phyloP scores from a whole-genome alignment of 2,797 vertebrate species.

The Phoxinus dragarum region DNA sequence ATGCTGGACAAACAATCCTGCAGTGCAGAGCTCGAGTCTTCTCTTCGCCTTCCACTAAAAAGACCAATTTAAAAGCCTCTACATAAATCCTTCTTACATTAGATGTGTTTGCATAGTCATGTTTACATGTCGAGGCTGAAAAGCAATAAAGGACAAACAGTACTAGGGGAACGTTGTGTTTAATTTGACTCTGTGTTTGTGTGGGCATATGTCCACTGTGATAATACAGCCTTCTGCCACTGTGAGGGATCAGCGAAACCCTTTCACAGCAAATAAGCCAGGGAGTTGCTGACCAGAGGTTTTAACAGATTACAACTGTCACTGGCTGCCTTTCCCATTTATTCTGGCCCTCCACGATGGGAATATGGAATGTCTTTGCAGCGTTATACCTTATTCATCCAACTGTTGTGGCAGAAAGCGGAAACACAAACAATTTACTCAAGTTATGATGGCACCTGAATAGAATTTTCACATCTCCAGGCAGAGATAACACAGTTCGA shows the following conservation, averaged over 20 bases:
- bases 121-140: not conserved
- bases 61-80: not conserved
- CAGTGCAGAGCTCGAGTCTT: not conserved
- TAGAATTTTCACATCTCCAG: slow-evolving; percentile 20
- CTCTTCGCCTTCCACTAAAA: not conserved
- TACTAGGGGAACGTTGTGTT: not conserved
- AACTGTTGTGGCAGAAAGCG: not conserved
- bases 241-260: slow-evolving; percentile 46
- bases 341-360: slow-evolving; percentile 41
- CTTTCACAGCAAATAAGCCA: slow-evolving; percentile 52
- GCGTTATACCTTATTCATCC: not conserved
- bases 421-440: slow-evolving; percentile 24
- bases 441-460: slow-evolving; percentile 32
- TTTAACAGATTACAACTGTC: slow-evolving; percentile 62
- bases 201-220: slow-evolving; percentile 32
- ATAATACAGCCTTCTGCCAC: slow-evolving; percentile 33
- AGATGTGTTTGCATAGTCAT: slow-evolving; percentile 12
- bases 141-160: slow-evolving; percentile 28
- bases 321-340: slow-evolving; percentile 58
- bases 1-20: not conserved
- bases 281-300: slow-evolving; percentile 48
- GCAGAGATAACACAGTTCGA: slow-evolving; percentile 37
- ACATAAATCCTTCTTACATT: not conserved
- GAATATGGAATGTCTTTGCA: slow-evolving; percentile 44
- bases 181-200: slow-evolving; percentile 33